These are phyloP conservation scores for Plecturocebus donacophilus DNA, from an alignment of 2,113 vertebrate species.

Conservation along the genomic window DNA sequence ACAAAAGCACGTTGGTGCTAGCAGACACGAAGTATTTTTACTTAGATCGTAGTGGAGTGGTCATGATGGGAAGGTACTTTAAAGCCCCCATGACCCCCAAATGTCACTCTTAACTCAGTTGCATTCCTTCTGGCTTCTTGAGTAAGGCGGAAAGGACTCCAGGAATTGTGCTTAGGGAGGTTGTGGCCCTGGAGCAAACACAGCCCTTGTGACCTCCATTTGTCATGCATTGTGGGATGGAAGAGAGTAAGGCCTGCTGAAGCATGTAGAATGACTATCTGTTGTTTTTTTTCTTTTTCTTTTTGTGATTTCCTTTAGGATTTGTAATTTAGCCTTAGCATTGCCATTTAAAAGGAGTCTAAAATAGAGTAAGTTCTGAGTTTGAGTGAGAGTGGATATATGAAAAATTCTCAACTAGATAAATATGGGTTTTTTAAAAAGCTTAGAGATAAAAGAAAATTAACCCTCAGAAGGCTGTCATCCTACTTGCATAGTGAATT, in stretches of 20 bases:
- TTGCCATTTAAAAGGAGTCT: constrained; percentile 22
- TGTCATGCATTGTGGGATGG: background rate
- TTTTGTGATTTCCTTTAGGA: background rate
- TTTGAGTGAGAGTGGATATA: constrained; percentile 11
- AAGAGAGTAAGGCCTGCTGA: background rate
- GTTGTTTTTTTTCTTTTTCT: background rate
- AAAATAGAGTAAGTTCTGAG: constrained; percentile 53
- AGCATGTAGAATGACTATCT: background rate
- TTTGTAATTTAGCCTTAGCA: background rate
- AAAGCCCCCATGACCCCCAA: background rate
- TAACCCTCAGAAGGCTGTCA: background rate
- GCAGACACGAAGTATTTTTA: background rate
- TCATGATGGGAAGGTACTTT: background rate
- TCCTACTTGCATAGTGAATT: constrained; percentile 40
- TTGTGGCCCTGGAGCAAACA: background rate
- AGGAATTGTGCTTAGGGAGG: background rate
- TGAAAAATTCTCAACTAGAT: constrained; percentile 40
- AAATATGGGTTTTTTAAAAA: constrained; percentile 19
- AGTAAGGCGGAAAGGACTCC: background rate
- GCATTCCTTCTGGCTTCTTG: background rate
- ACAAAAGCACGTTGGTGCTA: no score
- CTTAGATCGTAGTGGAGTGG: background rate
- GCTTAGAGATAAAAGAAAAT: constrained; percentile 38
- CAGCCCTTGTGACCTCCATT: no score
- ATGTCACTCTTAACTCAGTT: no score